Base-by-base conservation (phyloP, 2,888 invertebrate genomes). In the Serripes groenlandicus region DNA sequence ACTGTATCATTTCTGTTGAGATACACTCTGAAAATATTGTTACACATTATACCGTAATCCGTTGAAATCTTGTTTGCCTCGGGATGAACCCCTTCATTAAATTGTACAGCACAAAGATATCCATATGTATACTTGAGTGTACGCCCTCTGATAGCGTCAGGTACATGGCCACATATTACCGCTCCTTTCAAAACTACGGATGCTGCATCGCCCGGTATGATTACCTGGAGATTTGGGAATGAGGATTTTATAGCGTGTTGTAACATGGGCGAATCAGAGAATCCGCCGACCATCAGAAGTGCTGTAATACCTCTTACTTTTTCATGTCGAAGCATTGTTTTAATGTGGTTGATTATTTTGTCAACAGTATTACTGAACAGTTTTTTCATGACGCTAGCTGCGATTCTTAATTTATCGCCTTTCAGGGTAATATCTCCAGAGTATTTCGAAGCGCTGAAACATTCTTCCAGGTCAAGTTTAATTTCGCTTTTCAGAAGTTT, bases 261-360 rank as follows among this genome's bases (percentile, higher is more conserved):
- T 3, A 78, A 64, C 35, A 78, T 52, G 1, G 52, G 56, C 1
- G 71, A 78, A 34, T 78, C 78, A 4, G 78, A 71, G 54, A 78
- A 71, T 52, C 78, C 78, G 1, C 78, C 78, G 4, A 78, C 78
- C 7, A 78, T 32, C 4, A 78, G 35, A n/a, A 72, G 34, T 11
- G 56, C 32, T 21, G 34, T 62, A 30, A 66, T 49, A 34, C 15
- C 15, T 34, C 23, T 26, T 9, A 72, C 21, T 34, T 56, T 23
- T 23, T 30, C 5, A 3, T 11, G 21, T 3, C n/a, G 15, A 11
- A 32, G 15, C 3, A 72, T 26, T 1, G 21, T 7, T n/a, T 72
- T 15, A 4, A 72, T 35, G 37, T 72, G 71, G n/a, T 58, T 34
- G 32, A 56, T 56, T 15, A 54, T 72, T 58, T 34, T 23, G 18